Evolutionary conservation across 2,113 vertebrate species (phyloP).

Genomic region (Megaceryle torquata): DNA sequence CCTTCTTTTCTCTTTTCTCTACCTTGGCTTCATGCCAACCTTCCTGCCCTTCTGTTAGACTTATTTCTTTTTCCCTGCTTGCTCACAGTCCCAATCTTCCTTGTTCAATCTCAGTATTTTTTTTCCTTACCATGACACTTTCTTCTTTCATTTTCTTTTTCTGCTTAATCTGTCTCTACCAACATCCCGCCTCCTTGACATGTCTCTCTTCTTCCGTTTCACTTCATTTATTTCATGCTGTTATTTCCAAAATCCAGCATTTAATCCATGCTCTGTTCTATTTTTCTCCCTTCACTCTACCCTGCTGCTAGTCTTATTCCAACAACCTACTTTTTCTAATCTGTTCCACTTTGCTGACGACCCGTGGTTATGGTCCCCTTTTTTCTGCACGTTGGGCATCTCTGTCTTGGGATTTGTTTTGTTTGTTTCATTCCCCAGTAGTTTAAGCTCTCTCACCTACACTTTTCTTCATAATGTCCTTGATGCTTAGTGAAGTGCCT

Average conservation of each 20-base stretch:
- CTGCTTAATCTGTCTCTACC: background rate
- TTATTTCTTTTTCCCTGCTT: background rate
- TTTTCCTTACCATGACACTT: background rate
- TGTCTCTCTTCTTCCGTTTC: background rate
- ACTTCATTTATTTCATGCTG: slow-evolving; percentile 17
- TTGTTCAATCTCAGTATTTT: background rate
- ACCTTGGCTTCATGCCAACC: background rate
- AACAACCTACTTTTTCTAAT: slow-evolving; percentile 21
- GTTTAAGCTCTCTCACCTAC: background rate
- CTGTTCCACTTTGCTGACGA: slow-evolving; percentile 32
- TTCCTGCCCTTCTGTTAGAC: background rate
- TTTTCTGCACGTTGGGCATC: background rate
- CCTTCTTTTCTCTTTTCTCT: background rate
- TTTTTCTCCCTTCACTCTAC: background rate
- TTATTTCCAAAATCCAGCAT: background rate
- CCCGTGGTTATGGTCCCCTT: background rate
- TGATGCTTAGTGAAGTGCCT: background rate
- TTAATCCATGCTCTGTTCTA: background rate
- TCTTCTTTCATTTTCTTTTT: background rate
- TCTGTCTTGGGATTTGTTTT: background rate
- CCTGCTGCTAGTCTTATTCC: slow-evolving; percentile 20
- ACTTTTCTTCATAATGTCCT: background rate
- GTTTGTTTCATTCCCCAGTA: background rate
- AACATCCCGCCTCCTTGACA: background rate
- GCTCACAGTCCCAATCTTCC: background rate